These are phyloP conservation scores for Ariopsis seemanni DNA, from an alignment of 2,113 vertebrate genomes.

Conservation along the genomic window DNA sequence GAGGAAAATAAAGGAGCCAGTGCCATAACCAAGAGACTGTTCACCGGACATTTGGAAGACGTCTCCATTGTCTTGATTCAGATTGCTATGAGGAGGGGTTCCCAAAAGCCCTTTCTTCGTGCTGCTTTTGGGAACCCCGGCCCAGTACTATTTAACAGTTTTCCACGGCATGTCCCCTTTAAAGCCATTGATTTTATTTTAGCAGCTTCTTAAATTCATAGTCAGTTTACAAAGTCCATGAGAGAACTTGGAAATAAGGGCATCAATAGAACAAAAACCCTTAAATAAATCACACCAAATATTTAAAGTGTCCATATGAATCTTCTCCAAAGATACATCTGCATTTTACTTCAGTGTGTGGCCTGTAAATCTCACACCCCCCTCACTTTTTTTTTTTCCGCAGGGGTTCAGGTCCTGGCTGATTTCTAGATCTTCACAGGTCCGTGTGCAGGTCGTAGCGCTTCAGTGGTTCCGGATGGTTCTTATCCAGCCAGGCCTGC, in stretches of 20 bases:
- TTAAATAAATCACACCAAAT: too few species aligned
- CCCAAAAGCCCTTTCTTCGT: too few species aligned
- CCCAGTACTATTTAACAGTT: too few species aligned
- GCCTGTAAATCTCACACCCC: neutral
- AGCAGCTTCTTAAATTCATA: neutral
- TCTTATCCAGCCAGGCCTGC: constrained; percentile 73
- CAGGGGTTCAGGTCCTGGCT: too few species aligned
- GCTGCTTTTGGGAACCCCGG: too few species aligned
- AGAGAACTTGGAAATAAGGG: neutral
- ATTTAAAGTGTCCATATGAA: neutral
- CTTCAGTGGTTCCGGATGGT: constrained; percentile 3
- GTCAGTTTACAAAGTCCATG: neutral
- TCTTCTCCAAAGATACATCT: neutral
- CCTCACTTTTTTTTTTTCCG: neutral
- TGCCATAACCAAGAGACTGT: too few species aligned
- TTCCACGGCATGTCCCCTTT: too few species aligned
- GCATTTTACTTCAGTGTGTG: neutral
- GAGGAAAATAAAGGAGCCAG: too few species aligned
- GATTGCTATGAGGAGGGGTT: too few species aligned
- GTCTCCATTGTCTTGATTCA: too few species aligned
- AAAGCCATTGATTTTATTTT: too few species aligned
- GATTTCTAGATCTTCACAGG: constrained; percentile 29
- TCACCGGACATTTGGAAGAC: too few species aligned
- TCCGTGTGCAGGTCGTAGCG: neutral
- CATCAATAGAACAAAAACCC: neutral